phyloP scores from a whole-genome alignment of 2,113 vertebrate species.

The Xenopus laevis region DNA sequence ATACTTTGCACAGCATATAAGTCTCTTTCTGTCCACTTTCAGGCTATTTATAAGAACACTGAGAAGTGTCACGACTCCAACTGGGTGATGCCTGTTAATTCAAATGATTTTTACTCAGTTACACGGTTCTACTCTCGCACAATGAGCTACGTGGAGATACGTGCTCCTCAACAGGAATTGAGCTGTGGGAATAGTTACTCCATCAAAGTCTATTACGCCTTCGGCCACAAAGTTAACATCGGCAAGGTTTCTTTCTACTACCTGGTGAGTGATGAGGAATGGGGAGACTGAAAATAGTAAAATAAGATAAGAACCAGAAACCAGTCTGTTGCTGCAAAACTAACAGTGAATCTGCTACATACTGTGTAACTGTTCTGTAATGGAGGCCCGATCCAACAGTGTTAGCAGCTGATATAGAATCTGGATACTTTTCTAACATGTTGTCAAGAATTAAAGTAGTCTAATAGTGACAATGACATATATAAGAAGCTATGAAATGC shows the following conservation, averaged over 20 bases:
- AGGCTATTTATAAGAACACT: conserved; percentile 54
- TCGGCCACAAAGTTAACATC: conserved; percentile 46
- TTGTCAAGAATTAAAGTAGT: too few relatives aligned
- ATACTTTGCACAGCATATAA: too few relatives aligned
- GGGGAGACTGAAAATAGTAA: too few relatives aligned
- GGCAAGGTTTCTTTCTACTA: conserved; percentile 57
- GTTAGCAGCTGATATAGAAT: too few relatives aligned
- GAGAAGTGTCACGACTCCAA: conserved; percentile 50
- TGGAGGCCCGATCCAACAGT: too few relatives aligned
- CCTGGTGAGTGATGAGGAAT: conserved; percentile 51
- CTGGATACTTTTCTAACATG: too few relatives aligned
- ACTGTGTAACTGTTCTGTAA: too few relatives aligned
- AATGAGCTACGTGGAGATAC: conserved; percentile 60
- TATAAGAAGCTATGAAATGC: background rate
- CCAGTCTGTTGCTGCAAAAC: too few relatives aligned
- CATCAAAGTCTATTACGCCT: conserved; percentile 51
- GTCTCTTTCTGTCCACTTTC: background rate
- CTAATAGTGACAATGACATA: background rate
- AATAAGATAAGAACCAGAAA: too few relatives aligned
- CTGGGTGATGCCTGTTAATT: conserved; percentile 45
- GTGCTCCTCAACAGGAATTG: conserved; percentile 48
- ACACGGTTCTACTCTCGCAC: conserved; percentile 60
- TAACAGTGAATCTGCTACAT: too few relatives aligned
- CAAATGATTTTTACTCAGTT: conserved; percentile 37
- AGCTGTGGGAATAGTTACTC: conserved; percentile 48